Percentiles rank a stretch among this genome's conserved stretches.
Evolutionary conservation across 2,113 vertebrate genomes (phyloP).

Genomic region (Hippocampus barbouri): DNA sequence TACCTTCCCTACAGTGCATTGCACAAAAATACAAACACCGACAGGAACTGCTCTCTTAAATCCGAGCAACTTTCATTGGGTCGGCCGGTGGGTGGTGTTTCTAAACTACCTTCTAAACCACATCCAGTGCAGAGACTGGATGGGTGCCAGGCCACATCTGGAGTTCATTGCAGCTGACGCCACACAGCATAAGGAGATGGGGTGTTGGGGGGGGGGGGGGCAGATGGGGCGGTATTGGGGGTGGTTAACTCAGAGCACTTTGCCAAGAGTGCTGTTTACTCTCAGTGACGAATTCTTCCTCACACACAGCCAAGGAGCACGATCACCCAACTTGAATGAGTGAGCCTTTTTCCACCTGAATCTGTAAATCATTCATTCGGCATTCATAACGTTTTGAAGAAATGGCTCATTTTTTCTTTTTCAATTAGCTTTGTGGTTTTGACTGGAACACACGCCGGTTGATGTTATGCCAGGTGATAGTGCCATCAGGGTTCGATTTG

Average conservation of each 20-base stretch:
- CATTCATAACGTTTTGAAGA: slow-evolving; percentile 14
- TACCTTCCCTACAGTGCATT: slow-evolving; percentile 8
- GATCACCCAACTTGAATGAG: slow-evolving; percentile 30
- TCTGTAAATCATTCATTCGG: not conserved
- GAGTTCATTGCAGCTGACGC: slow-evolving; percentile 78
- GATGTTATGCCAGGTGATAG: slow-evolving; percentile 51
- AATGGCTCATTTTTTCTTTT: slow-evolving; percentile 26
- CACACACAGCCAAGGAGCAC: slow-evolving; percentile 38
- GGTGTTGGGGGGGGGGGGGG: slow-evolving; percentile 30
- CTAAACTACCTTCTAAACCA: slow-evolving; percentile 70
- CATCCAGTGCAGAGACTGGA: slow-evolving; percentile 69
- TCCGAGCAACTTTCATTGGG: slow-evolving; percentile 69
- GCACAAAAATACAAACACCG: slow-evolving; percentile 19
- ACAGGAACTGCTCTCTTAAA: slow-evolving; percentile 44
- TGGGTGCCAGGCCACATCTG: slow-evolving; percentile 74
- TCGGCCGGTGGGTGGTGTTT: slow-evolving; percentile 68
- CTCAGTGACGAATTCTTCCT: slow-evolving; percentile 52
- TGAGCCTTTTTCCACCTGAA: slow-evolving; percentile 13
- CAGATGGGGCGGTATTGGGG: slow-evolving; percentile 29
- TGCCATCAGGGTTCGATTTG: slow-evolving; percentile 60
- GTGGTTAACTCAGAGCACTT: slow-evolving; percentile 36
- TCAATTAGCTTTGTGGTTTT: slow-evolving; percentile 47
- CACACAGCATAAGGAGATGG: slow-evolving; percentile 65
- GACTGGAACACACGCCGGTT: slow-evolving; percentile 45
- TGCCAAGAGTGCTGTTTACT: slow-evolving; percentile 58